These are phyloP conservation scores for Pipistrellus pygmaeus DNA, from an alignment of 2,797 vertebrate species.

Conservation along the genomic window DNA sequence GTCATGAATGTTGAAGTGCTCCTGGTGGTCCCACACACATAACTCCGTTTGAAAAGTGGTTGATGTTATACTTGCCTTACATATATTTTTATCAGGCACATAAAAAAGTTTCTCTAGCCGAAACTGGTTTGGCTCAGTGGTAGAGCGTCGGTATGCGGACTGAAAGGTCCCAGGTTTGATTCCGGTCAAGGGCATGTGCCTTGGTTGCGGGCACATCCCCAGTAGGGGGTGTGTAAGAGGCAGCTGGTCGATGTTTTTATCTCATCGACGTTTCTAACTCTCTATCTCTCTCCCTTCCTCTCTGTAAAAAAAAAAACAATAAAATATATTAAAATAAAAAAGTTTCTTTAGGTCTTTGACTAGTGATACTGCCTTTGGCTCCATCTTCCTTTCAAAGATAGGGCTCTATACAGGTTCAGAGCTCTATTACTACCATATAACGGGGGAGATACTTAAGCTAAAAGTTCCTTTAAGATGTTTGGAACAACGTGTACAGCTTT, in stretches of 20 bases:
- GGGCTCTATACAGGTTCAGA: background rate
- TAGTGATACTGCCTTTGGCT: background rate
- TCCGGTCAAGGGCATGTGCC: too few relatives aligned
- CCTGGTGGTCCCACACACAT: background rate
- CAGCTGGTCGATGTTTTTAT: too few relatives aligned
- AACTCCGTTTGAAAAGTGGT: background rate
- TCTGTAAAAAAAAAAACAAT: too few relatives aligned
- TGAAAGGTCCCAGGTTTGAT: too few relatives aligned
- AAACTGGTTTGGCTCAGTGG: too few relatives aligned
- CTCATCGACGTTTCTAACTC: too few relatives aligned
- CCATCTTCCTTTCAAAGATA: background rate
- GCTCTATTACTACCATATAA: background rate
- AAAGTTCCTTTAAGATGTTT: conserved; percentile 40
- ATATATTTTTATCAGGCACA: background rate
- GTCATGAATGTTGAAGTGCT: background rate
- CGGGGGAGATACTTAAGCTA: background rate
- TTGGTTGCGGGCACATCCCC: too few relatives aligned
- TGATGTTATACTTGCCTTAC: background rate
- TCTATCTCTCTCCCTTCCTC: too few relatives aligned
- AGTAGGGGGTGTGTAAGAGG: too few relatives aligned
- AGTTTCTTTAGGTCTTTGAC: background rate
- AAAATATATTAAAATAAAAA: background rate
- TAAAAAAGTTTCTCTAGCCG: too few relatives aligned
- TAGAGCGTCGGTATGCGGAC: too few relatives aligned
- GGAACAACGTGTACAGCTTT: conserved; percentile 36